Base-by-base conservation (phyloP, 2,797 vertebrate species). In the Pempheris klunzingeri region DNA sequence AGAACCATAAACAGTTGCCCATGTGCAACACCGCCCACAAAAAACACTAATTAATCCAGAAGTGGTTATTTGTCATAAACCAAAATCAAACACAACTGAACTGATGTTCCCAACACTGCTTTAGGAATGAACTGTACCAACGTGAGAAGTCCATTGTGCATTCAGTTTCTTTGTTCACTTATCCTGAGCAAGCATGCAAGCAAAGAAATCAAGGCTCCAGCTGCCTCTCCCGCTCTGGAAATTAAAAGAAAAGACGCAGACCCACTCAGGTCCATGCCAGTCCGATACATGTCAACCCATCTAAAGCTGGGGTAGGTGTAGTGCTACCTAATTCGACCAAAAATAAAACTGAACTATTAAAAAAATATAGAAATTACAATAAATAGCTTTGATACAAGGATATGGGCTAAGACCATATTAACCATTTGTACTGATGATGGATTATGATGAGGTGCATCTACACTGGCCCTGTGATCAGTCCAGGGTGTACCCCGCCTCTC, bases 181-280 rank as follows among this genome's bases (percentile, higher is more conserved):
- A 32, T 63, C 59, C 57, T 41, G 2, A 11, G 30, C 58, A 24
- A 22, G 20, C 44, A 2, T 15, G 43, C 6, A 8, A 47, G 34
- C 20, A 34, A 50, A 59, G 44, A 60, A 28, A 52, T 36, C 46
- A 17, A 11, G 34, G 43, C 43, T 68, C 28, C 50, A 3, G 34
- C 44, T 13, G 41, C 17, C 1, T 22, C 43, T 30, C 17, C 4
- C 20, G 24, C 26, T 32, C 62, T 3, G 22, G 4, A n/a, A n/a
- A n/a, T 15, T 0, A 28, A 22, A 9, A n/a, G 38, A 32, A 26
- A 41, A 18, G 9, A 46, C 28, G 46, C 1, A 46, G 17, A n/a
- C 17, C 26, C 11, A 7, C 24, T 34, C 39, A 38, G 22, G 30
- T 75, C 64, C 64, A 54, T 53, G 38, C 65, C 41, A 50, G 50